A percentile compares a stretch with the other conserved stretches of the same genome.
phyloP scores from a whole-genome alignment of 2,113 vertebrate genomes.

The Mustelus asterias region DNA sequence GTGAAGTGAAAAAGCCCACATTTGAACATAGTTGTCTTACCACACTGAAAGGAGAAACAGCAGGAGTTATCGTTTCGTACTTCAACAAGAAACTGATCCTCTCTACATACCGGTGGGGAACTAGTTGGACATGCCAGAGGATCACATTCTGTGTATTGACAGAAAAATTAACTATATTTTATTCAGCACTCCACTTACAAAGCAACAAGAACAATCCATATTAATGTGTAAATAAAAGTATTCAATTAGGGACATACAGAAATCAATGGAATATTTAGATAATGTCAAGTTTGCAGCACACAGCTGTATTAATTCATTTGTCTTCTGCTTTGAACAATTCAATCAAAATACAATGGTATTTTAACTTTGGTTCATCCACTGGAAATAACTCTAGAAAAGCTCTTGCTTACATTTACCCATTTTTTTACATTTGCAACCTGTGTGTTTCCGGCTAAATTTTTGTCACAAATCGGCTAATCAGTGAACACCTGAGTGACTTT shows the following conservation, averaged over 20 bases:
- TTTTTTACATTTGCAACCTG: not conserved
- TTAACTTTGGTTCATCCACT: not conserved
- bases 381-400: not conserved
- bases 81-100: constrained; percentile 86
- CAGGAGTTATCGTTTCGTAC: constrained; percentile 74
- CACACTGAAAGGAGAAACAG: constrained; percentile 85
- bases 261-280: not conserved
- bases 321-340: not conserved
- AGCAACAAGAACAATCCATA: not conserved
- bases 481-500: not conserved
- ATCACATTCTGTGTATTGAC: constrained; percentile 73
- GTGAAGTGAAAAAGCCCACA: not conserved
- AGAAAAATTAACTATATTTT: constrained; percentile 28
- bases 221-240: not conserved
- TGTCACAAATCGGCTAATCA: not conserved
- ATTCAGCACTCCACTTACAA: not conserved
- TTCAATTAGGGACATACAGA: not conserved
- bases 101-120: constrained; percentile 69
- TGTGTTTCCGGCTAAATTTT: not conserved
- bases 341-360: not conserved
- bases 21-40: constrained; percentile 53
- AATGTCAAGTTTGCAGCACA: not conserved
- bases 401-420: not conserved
- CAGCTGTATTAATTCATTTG: not conserved
- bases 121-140: constrained; percentile 66